Evolutionary conservation across 2,888 invertebrate species (phyloP).

Genomic region (Nematopogon swammerdamellus): DNA sequence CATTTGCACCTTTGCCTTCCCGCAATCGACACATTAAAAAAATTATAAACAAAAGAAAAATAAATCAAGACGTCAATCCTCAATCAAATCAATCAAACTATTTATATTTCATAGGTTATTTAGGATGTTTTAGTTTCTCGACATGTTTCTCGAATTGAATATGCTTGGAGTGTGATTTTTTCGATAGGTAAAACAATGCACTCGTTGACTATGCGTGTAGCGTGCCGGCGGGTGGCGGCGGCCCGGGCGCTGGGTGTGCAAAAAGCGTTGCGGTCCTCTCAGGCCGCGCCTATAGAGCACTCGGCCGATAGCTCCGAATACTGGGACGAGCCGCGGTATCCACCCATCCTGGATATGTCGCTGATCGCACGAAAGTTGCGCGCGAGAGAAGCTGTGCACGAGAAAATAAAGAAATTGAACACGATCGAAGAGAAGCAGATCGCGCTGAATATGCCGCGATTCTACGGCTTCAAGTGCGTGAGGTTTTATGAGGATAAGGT

Average conservation of each 20-base stretch:
- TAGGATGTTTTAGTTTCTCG: too few species aligned
- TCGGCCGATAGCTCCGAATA: conserved; percentile 25
- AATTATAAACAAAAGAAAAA: too few species aligned
- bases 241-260: neutral
- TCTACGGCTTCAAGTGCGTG: conserved; percentile 72
- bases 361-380: conserved; percentile 43
- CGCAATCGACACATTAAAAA: too few species aligned
- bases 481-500: conserved; percentile 56
- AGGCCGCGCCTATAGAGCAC: neutral
- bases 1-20: too few species aligned
- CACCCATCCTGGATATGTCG: conserved; percentile 62
- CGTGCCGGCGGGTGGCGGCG: neutral
- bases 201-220: neutral
- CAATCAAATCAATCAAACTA: too few species aligned
- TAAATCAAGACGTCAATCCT: too few species aligned
- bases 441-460: conserved; percentile 77
- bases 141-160: too few species aligned
- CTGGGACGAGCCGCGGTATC: conserved; percentile 46
- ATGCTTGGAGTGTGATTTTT: too few species aligned
- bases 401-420: conserved; percentile 59
- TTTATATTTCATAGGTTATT: too few species aligned
- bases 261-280: neutral
- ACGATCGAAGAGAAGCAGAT: conserved; percentile 84
- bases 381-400: conserved; percentile 40
- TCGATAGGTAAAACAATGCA: neutral